Conservation (phyloP, 2,113 vertebrate genomes). For the Brachirus orientalis region DNA sequence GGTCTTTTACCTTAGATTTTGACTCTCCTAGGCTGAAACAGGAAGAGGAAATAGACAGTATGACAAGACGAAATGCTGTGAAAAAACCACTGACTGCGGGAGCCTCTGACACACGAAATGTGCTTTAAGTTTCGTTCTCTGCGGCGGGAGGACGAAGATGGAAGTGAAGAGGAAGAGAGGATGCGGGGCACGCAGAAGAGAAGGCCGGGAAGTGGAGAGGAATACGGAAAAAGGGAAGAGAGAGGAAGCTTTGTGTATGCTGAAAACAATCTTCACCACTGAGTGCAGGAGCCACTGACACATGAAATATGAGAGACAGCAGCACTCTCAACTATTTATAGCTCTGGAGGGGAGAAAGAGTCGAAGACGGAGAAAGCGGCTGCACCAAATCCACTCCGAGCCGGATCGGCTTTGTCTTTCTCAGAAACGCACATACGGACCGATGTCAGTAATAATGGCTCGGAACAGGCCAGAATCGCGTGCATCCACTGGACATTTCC, state of each 20-base stretch:
- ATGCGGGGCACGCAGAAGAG: no score
- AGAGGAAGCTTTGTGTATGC: constrained; percentile 53
- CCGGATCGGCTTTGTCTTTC: constrained; percentile 62
- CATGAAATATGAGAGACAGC: constrained; percentile 83
- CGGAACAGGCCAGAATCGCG: constrained; percentile 6
- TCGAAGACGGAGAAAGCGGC: constrained; percentile 47
- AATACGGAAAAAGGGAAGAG: constrained; percentile 46
- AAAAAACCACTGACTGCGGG: no score
- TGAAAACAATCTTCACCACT: constrained; percentile 66
- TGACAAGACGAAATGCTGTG: constrained; percentile 22
- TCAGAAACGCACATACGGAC: constrained; percentile 8
- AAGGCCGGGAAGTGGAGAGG: constrained; percentile 36
- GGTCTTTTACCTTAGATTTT: background rate
- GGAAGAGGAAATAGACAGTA: background rate
- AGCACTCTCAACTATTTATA: constrained; percentile 79
- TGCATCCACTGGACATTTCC: no score
- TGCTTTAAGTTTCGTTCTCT: no score
- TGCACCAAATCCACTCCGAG: constrained; percentile 58
- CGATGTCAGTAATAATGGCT: constrained; percentile 11
- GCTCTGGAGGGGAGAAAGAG: constrained; percentile 55
- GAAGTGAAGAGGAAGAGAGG: no score
- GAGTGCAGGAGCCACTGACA: constrained; percentile 77
- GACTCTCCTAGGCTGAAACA: constrained; percentile 4
- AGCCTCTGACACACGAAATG: no score
- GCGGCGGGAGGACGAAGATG: no score